Conservation (phyloP, 2,888 invertebrate genomes). For the Troides helena region DNA sequence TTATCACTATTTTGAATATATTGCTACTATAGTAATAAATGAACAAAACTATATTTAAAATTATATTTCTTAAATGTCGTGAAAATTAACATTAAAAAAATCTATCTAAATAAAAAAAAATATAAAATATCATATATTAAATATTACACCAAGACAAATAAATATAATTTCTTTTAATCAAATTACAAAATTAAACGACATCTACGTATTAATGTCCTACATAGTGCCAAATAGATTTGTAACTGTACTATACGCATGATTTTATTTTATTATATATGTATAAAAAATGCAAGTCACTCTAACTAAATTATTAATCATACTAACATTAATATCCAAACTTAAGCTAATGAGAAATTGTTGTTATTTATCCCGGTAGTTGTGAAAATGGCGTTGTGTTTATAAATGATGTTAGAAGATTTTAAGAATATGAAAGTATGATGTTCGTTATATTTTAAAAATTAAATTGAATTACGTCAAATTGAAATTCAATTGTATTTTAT, state of each 20-base stretch:
- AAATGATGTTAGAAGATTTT: conserved; percentile 55
- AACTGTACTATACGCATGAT: conserved; percentile 1
- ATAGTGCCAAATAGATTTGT: conserved; percentile 8
- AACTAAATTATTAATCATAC: conserved; percentile 6
- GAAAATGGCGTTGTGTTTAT: conserved; percentile 74
- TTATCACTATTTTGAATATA: conserved; percentile 16
- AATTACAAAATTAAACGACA: conserved; percentile 1
- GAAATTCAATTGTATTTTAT: conserved; percentile 44
- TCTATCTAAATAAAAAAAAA: conserved; percentile 7
- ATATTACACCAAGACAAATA: neutral
- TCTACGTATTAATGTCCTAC: neutral
- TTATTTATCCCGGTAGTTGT: conserved; percentile 67
- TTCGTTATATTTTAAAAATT: conserved; percentile 75
- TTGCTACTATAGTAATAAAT: conserved; percentile 14
- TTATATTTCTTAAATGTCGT: conserved; percentile 19
- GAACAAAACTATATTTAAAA: conserved; percentile 5
- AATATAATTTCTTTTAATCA: conserved; percentile 8
- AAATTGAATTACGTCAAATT: conserved; percentile 70
- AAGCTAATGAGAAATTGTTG: conserved; percentile 38
- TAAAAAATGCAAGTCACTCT: conserved; percentile 4
- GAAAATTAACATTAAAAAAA: conserved; percentile 13
- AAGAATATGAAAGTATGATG: conserved; percentile 57
- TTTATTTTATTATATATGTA: conserved; percentile 3
- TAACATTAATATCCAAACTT: neutral
- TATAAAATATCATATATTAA: conserved; percentile 8